phyloP scores from a whole-genome alignment of 1,140 invertebrate species.

The Telenomus remus region DNA sequence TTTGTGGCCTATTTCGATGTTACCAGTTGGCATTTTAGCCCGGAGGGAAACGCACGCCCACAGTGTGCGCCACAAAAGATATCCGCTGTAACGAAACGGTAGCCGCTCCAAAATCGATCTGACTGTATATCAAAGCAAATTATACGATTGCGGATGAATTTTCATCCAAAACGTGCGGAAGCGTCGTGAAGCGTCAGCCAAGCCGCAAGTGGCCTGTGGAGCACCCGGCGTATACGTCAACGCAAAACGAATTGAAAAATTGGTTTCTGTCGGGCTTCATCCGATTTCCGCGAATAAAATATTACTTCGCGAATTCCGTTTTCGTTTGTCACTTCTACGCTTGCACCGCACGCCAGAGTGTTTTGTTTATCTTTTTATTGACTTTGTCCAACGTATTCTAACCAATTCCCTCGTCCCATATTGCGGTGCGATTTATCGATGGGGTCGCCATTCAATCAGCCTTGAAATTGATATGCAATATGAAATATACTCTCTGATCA shows the following conservation, averaged over 20 bases:
- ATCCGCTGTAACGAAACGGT: constrained; percentile 74
- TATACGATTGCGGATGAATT: constrained; percentile 71
- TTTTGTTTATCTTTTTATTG: constrained; percentile 40
- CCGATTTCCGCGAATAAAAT: constrained; percentile 59
- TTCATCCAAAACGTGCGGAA: constrained; percentile 50
- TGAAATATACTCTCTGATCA: too few species aligned
- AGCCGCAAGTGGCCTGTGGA: constrained; percentile 33
- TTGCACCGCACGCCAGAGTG: constrained; percentile 3
- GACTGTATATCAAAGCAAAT: constrained; percentile 69
- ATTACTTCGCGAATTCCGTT: constrained; percentile 47
- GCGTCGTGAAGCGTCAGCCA: constrained; percentile 41
- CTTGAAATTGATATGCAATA: constrained; percentile 10
- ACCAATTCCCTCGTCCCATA: constrained; percentile 35
- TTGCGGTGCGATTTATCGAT: constrained; percentile 29
- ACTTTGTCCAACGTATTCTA: constrained; percentile 41
- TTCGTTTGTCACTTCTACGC: constrained; percentile 45
- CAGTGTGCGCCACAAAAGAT: constrained; percentile 74
- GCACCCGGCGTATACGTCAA: constrained; percentile 44
- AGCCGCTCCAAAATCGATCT: constrained; percentile 73
- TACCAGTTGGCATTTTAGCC: constrained; percentile 74
- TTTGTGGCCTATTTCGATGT: constrained; percentile 62
- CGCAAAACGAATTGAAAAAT: constrained; percentile 51
- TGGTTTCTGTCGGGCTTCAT: constrained; percentile 56
- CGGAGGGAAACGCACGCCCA: constrained; percentile 71
- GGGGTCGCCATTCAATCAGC: constrained; percentile 31